phyloP scores from a whole-genome alignment of 2,797 vertebrate genomes.

The Cephalopachus bancanus region DNA sequence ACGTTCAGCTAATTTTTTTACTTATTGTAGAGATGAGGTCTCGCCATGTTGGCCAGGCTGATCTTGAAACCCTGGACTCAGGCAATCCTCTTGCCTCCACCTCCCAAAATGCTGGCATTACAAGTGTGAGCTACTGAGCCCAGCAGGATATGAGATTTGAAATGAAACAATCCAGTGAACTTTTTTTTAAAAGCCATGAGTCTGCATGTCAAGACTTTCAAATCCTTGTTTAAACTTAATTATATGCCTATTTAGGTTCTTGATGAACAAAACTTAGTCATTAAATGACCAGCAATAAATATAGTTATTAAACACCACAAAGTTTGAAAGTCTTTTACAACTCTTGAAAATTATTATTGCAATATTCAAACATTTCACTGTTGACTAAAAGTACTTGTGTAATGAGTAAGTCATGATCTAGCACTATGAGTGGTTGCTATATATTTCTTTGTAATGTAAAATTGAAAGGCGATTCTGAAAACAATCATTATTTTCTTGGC shows the following conservation, averaged over 20 bases:
- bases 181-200: not conserved
- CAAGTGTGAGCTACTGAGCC: too few species aligned
- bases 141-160: constrained; percentile 35
- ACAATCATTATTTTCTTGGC: not conserved
- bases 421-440: not conserved
- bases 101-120: too few species aligned
- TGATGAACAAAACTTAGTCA: not conserved
- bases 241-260: not conserved
- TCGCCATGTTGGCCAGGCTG: too few species aligned
- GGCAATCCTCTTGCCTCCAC: too few species aligned
- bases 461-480: not conserved
- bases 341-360: not conserved
- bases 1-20: too few species aligned
- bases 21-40: too few species aligned
- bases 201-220: not conserved
- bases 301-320: not conserved
- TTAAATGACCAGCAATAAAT: not conserved
- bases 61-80: too few species aligned
- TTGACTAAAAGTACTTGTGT: not conserved
- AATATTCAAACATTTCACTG: not conserved
- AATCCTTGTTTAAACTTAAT: constrained; percentile 35
- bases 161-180: not conserved
- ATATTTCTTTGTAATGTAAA: not conserved
- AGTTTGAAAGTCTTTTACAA: not conserved
- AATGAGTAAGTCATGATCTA: not conserved